A percentile compares a stretch with the other conserved stretches of the same genome.
Evolutionary conservation across 2,797 vertebrate species (phyloP).

Genomic region (Paedocypris micromegethes): DNA sequence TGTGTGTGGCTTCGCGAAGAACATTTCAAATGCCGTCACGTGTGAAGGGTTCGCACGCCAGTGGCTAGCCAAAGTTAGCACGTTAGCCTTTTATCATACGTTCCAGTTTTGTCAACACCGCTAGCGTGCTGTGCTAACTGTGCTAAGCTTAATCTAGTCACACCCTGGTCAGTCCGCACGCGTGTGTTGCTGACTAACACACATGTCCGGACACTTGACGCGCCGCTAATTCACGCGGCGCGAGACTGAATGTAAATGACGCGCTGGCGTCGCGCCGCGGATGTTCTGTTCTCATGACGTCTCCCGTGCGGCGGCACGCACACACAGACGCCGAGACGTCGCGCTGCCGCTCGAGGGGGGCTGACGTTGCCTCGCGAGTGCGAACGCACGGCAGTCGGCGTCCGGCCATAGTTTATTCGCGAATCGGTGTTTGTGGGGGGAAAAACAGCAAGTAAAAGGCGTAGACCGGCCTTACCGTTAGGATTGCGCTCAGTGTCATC

Average conservation of each 20-base stretch:
- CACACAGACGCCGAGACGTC: conserved; percentile 65
- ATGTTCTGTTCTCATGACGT: conserved; percentile 66
- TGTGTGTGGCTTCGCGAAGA: conserved; percentile 8
- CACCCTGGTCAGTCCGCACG: background rate
- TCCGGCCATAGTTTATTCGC: background rate
- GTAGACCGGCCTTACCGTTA: conserved; percentile 65
- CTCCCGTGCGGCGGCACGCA: conserved; percentile 75
- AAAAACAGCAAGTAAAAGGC: conserved; percentile 9
- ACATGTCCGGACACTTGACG: conserved; percentile 3
- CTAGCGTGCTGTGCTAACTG: conserved; percentile 28
- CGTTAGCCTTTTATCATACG: conserved; percentile 6
- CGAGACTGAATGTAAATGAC: conserved; percentile 24
- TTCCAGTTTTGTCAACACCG: background rate
- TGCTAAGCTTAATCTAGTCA: background rate
- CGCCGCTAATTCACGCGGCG: background rate
- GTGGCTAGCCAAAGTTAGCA: conserved; percentile 9
- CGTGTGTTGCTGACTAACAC: conserved; percentile 5
- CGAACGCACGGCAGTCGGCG: background rate
- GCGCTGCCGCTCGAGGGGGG: conserved; percentile 62
- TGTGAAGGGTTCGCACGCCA: too few relatives aligned
- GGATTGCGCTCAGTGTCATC: conserved; percentile 64
- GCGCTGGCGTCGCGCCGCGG: conserved; percentile 34
- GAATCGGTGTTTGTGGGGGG: background rate
- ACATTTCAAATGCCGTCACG: background rate
- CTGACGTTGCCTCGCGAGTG: conserved; percentile 39